These are phyloP conservation scores for Cerceris ruficornis DNA, from an alignment of 2,888 invertebrate genomes.

Conservation along the genomic window DNA sequence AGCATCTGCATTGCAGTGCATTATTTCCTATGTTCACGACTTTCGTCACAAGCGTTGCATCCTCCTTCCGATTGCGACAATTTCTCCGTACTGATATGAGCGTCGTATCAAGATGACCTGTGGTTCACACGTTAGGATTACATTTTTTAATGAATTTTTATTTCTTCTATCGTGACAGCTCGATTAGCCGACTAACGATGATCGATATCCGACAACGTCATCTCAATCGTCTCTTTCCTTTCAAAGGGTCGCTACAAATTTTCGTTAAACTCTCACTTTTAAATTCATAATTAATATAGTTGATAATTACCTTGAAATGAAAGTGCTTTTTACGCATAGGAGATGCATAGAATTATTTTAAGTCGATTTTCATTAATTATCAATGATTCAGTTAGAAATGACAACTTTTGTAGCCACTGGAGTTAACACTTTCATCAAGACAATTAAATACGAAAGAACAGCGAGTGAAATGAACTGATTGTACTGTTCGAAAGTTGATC, in stretches of 20 bases:
- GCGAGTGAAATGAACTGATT: not conserved
- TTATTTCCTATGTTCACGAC: constrained; percentile 38
- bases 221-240: not conserved
- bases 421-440: too few relatives aligned
- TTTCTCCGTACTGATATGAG: constrained; percentile 57
- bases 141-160: not conserved
- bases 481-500: constrained; percentile 3
- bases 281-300: too few relatives aligned
- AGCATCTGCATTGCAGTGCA: not conserved
- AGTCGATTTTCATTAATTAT: too few relatives aligned
- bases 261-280: too few relatives aligned
- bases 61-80: constrained; percentile 48
- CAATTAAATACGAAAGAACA: too few relatives aligned
- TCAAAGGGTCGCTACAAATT: too few relatives aligned
- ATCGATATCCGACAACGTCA: not conserved
- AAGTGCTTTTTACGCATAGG: too few relatives aligned
- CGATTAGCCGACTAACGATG: not conserved
- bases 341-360: too few relatives aligned
- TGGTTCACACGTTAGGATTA: constrained; percentile 5
- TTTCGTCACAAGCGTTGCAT: constrained; percentile 49
- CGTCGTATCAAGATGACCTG: constrained; percentile 30
- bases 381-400: too few relatives aligned
- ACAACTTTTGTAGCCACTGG: too few relatives aligned
- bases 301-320: too few relatives aligned
- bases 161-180: too few relatives aligned